A percentile compares a stretch with the other conserved stretches of the same genome.
These are phyloP conservation scores for Corydoras maculifer DNA, from an alignment of 2,113 vertebrate species.

Conservation along the genomic window DNA sequence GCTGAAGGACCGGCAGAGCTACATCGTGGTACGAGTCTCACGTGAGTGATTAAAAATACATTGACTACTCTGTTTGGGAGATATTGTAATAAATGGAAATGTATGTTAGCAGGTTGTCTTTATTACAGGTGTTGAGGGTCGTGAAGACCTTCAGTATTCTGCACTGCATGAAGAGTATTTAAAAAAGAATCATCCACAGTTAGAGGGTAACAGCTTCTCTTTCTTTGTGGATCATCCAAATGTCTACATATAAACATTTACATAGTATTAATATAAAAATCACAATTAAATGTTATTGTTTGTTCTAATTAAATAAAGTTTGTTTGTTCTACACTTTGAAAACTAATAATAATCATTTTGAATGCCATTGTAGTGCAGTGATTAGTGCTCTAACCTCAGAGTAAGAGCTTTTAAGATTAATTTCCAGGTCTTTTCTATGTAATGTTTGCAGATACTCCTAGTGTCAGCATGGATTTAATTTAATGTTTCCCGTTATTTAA, in stretches of 20 bases:
- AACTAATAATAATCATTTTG: no score
- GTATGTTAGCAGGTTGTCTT: neutral
- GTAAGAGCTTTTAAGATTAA: no score
- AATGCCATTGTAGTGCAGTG: no score
- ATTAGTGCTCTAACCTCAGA: no score
- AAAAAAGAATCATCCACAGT: constrained; percentile 53
- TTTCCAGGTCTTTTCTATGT: no score
- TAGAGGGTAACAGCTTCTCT: constrained; percentile 49
- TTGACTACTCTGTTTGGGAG: neutral
- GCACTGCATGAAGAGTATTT: constrained; percentile 51
- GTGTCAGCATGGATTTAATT: no score
- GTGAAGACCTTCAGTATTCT: constrained; percentile 51
- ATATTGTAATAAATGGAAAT: neutral
- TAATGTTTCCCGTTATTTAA: no score
- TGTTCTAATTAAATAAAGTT: no score
- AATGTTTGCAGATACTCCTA: no score
- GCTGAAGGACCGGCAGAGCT: constrained; percentile 55
- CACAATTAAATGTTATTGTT: no score
- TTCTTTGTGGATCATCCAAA: neutral
- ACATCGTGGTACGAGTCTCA: constrained; percentile 53
- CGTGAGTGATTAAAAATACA: constrained; percentile 48
- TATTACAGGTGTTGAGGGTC: constrained; percentile 44
- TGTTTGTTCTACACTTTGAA: no score
- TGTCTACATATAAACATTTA: neutral
- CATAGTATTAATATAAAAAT: no score